Base-by-base conservation (phyloP, 2,888 invertebrate genomes). In the Oligia fasciuncula region DNA sequence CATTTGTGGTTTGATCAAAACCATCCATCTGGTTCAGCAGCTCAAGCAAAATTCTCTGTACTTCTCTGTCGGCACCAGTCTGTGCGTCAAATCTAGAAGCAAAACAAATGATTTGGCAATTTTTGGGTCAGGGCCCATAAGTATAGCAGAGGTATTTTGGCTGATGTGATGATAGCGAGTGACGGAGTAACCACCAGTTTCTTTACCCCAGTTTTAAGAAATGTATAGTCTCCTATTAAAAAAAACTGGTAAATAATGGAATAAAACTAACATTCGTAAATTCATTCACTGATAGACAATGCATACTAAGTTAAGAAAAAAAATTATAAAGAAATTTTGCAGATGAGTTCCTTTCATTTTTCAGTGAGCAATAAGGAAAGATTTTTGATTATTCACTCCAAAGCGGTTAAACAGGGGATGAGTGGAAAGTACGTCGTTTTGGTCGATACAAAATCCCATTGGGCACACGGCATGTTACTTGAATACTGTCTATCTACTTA, bases 11-110 rank as follows among this genome's bases (percentile, higher is more conserved):
- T 96, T 99, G 99, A 96, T 99, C 99, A 94, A 99, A 99, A 73
- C 99, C 99, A 96, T 99, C 99, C 99, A 99, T 99, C 96, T 99
- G 99, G 97, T 99, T 99, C 13, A 99, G 97, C 77, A 99, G 97
- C 93, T 99, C 99, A 40, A 99, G 97, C 51, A 99, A 96, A 94
- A 99, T 99, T 96, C 99, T 98, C 94, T 99, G 99, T 0, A 99
- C 99, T 96, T 99, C 99, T 91, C 99, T 97, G 97, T 99, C 99
- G 74, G 99, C 99, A 91, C 99, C 99, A 84, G 99, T 99, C 95
- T 99, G 99, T 4, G 99, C 99, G 96, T 99, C 99, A 95, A 99
- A 99, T 92, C 97, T 97, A 86, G 76, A 93, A 88, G 46, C 74
- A 77, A 74, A 72, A 80, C 1, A 13, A 14, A 35, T 51, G 4